A percentile compares a stretch with the other conserved stretches of the same genome.
These are phyloP conservation scores for Ataeniobius toweri DNA, from an alignment of 2,797 vertebrate species.

Conservation along the genomic window DNA sequence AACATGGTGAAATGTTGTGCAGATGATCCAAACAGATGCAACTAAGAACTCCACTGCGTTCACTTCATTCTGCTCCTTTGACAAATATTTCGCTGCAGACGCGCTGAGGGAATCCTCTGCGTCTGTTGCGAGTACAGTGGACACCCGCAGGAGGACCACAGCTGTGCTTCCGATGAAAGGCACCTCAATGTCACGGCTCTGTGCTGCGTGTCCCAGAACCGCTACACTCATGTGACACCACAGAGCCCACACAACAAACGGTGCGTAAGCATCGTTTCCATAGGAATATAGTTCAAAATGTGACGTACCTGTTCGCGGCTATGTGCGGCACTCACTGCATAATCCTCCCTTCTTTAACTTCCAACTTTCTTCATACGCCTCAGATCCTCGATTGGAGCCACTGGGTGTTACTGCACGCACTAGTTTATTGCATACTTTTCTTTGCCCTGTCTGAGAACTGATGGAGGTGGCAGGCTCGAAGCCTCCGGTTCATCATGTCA, in stretches of 20 bases:
- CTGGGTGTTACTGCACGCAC: conserved; percentile 55
- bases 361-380: conserved; percentile 60
- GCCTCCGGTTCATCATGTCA: conserved; percentile 61
- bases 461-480: conserved; percentile 43
- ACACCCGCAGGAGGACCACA: conserved; percentile 19
- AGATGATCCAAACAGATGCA: not conserved
- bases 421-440: conserved; percentile 69
- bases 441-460: conserved; percentile 49
- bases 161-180: conserved; percentile 33
- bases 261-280: conserved; percentile 24
- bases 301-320: conserved; percentile 69
- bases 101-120: conserved; percentile 16
- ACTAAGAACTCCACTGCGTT: conserved; percentile 35
- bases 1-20: not conserved
- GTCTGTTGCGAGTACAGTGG: conserved; percentile 17
- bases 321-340: conserved; percentile 60
- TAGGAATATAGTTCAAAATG: conserved; percentile 25
- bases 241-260: conserved; percentile 34
- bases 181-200: conserved; percentile 71
- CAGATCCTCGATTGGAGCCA: conserved; percentile 41
- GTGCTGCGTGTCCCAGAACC: conserved; percentile 11
- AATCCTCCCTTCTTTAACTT: conserved; percentile 64
- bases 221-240: conserved; percentile 44
- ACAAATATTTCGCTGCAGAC: conserved; percentile 28
- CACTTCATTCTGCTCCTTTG: not conserved